Evolutionary conservation across 2,888 invertebrate genomes (phyloP).

Genomic region (Chloromyia formosa): DNA sequence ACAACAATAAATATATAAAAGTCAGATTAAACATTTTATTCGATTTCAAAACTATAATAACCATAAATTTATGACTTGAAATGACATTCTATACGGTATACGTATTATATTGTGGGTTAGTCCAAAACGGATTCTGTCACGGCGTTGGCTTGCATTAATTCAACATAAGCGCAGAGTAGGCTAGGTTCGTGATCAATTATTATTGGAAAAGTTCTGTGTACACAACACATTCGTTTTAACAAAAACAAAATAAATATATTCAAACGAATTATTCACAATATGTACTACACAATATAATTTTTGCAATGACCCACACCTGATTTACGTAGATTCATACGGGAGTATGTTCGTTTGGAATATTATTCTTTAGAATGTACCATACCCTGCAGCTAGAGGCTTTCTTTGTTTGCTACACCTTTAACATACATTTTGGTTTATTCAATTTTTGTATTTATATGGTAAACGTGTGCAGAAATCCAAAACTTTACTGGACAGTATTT

Average conservation of each 20-base stretch:
- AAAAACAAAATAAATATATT: not conserved
- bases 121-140: slow-evolving; percentile 24
- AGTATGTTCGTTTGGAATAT: too few species aligned
- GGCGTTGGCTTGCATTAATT: slow-evolving; percentile 9
- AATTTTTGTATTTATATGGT: slow-evolving; percentile 41
- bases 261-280: not conserved
- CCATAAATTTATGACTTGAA: slow-evolving; percentile 30
- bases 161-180: not conserved
- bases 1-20: too few species aligned
- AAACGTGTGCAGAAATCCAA: slow-evolving; percentile 38
- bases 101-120: slow-evolving; percentile 26
- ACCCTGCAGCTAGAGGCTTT: too few species aligned
- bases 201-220: not conserved
- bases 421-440: slow-evolving; percentile 31
- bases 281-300: not conserved
- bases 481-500: not conserved
- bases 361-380: too few species aligned
- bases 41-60: slow-evolving; percentile 10
- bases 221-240: slow-evolving; percentile 12
- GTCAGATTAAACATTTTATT: not conserved
- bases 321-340: too few species aligned
- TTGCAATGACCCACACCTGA: slow-evolving; percentile 36
- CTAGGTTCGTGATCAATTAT: slow-evolving; percentile 36
- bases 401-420: slow-evolving; percentile 5
- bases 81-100: not conserved